phyloP scores from a whole-genome alignment of 2,888 invertebrate genomes.

The Barypeithes pellucidus region DNA sequence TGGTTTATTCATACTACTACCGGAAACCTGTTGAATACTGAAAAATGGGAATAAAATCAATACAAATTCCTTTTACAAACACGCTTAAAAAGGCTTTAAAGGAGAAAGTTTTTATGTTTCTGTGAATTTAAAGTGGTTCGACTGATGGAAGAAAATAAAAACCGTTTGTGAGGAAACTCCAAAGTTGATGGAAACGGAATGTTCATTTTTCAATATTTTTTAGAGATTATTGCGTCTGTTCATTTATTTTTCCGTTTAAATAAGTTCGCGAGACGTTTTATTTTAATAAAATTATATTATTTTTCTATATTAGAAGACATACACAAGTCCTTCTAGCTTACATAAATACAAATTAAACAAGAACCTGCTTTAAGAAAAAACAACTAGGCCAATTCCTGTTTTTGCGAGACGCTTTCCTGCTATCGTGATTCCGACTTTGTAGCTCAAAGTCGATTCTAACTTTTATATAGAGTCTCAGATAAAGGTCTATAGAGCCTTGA shows the following conservation, averaged over 20 bases:
- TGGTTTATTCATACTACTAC: background rate
- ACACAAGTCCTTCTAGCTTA: too few relatives aligned
- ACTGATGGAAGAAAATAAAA: conserved; percentile 19
- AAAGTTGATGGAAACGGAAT: background rate
- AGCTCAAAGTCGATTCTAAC: conserved; percentile 45
- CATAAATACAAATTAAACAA: background rate
- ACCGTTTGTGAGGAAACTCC: background rate
- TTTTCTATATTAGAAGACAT: too few relatives aligned
- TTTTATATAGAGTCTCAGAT: conserved; percentile 36
- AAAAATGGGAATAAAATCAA: conserved; percentile 12
- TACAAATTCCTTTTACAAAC: conserved; percentile 19
- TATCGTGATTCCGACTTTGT: conserved; percentile 38
- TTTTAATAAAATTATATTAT: too few relatives aligned
- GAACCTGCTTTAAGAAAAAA: background rate
- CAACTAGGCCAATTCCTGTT: conserved; percentile 11
- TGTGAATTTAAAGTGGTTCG: conserved; percentile 21
- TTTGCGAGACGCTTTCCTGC: conserved; percentile 25
- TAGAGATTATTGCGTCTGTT: too few relatives aligned
- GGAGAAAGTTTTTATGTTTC: conserved; percentile 17
- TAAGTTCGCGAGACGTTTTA: too few relatives aligned
- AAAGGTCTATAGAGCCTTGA: conserved; percentile 30
- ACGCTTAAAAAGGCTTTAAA: conserved; percentile 14
- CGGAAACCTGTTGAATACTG: background rate
- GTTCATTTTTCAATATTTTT: background rate
- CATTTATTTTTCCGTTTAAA: too few relatives aligned